A percentile compares a stretch with the other conserved stretches of the same genome.
Evolutionary conservation across 2,888 invertebrate genomes (phyloP).

Genomic region (Gandaritis pyraliata): DNA sequence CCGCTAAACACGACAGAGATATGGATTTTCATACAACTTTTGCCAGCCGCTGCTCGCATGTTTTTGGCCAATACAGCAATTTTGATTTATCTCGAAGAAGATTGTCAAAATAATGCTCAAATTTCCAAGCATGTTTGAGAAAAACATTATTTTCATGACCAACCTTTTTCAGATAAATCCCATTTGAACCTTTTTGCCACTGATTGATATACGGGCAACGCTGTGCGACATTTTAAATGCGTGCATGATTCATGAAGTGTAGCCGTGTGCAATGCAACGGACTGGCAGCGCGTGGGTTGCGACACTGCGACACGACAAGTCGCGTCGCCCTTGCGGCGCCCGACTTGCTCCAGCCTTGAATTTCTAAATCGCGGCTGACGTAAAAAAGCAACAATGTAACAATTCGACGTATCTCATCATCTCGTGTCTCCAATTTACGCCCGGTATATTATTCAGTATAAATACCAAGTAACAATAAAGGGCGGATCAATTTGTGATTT

Average conservation of each 20-base stretch:
- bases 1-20: too few species aligned
- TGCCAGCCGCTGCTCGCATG: too few species aligned
- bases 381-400: not conserved
- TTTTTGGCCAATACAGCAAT: too few species aligned
- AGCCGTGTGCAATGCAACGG: slow-evolving; percentile 54
- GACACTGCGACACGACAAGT: slow-evolving; percentile 39
- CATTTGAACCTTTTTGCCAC: slow-evolving; percentile 6
- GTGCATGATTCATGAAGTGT: slow-evolving; percentile 60
- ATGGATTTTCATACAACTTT: too few species aligned
- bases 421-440: too few species aligned
- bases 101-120: too few species aligned
- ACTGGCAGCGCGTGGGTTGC: slow-evolving; percentile 52
- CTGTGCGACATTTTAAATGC: slow-evolving; percentile 30
- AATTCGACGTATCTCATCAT: too few species aligned
- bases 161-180: slow-evolving; percentile 3
- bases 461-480: too few species aligned
- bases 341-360: slow-evolving; percentile 3
- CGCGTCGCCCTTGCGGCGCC: slow-evolving; percentile 25
- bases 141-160: slow-evolving; percentile 2
- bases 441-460: too few species aligned
- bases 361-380: not conserved
- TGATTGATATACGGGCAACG: slow-evolving; percentile 2
- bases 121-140: too few species aligned
- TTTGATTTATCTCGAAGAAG: too few species aligned
- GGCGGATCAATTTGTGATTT: too few species aligned